Evolutionary conservation across 1,140 invertebrate species (phyloP).

Genomic region (Plectus sambesii): DNA sequence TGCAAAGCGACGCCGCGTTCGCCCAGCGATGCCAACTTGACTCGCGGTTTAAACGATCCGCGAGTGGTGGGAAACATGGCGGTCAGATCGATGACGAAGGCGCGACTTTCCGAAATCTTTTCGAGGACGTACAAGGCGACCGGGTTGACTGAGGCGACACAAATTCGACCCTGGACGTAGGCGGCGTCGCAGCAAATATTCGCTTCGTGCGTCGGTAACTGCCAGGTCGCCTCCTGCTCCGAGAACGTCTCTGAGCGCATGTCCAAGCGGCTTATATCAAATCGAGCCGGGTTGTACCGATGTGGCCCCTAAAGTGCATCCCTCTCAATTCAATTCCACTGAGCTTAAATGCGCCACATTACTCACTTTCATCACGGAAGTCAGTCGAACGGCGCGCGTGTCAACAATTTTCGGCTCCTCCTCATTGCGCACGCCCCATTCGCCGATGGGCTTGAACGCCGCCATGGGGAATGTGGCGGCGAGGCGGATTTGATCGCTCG

Average conservation of each 20-base stretch:
- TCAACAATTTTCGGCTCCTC: conserved; percentile 25
- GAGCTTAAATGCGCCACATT: conserved; percentile 40
- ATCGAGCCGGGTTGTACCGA: conserved; percentile 2
- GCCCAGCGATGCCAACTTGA: no score
- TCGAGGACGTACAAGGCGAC: no score
- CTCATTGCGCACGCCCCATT: conserved; percentile 47
- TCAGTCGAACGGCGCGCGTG: no score
- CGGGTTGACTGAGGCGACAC: no score
- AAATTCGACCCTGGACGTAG: conserved; percentile 47
- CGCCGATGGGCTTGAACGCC: conserved; percentile 45
- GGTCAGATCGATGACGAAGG: no score
- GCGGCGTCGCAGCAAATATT: conserved; percentile 51
- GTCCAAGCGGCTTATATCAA: conserved; percentile 39
- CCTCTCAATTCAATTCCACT: conserved; percentile 7
- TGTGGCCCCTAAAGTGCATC: neutral
- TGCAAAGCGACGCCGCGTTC: no score
- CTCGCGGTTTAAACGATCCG: no score
- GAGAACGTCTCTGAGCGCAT: conserved; percentile 52
- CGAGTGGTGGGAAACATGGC: no score
- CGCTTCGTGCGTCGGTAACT: conserved; percentile 51
- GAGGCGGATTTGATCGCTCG: conserved; percentile 6
- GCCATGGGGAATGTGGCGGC: conserved; percentile 50
- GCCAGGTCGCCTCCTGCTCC: conserved; percentile 55
- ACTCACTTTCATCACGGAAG: conserved; percentile 37
- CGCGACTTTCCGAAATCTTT: no score